Conservation (phyloP, 2,888 invertebrate genomes). For the Hedya salicella region DNA sequence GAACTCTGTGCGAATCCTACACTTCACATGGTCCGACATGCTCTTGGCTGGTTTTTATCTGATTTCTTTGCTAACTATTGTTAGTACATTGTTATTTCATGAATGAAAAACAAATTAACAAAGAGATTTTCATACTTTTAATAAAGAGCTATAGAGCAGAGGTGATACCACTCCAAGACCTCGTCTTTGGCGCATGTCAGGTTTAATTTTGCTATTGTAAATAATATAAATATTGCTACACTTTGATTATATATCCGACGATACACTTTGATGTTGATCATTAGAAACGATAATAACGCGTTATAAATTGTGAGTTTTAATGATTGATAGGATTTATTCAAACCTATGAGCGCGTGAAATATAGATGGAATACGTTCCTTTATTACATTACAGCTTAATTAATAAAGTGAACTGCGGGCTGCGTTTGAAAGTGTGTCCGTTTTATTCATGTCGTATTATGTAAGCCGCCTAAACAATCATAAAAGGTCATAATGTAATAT, state of each 20-base stretch:
- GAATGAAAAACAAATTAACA: too few species aligned
- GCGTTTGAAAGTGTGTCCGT: slow-evolving; percentile 31
- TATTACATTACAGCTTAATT: slow-evolving; percentile 22
- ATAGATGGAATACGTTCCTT: slow-evolving; percentile 13
- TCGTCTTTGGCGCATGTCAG: too few species aligned
- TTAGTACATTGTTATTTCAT: too few species aligned
- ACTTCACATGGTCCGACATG: too few species aligned
- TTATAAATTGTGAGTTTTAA: slow-evolving; percentile 20
- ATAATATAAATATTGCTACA: neutral
- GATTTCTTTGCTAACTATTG: too few species aligned
- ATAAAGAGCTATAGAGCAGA: too few species aligned
- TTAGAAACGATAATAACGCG: neutral
- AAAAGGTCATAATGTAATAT: slow-evolving; percentile 40
- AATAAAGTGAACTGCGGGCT: slow-evolving; percentile 11
- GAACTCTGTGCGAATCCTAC: too few species aligned
- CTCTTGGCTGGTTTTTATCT: too few species aligned
- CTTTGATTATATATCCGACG: neutral
- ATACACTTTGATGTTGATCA: neutral
- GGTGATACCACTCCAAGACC: too few species aligned
- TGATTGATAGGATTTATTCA: slow-evolving; percentile 30
- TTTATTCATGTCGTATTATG: slow-evolving; percentile 28
- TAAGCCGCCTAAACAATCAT: slow-evolving; percentile 41
- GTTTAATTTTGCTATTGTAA: too few species aligned
- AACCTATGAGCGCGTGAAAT: slow-evolving; percentile 2
- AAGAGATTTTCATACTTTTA: too few species aligned